Base-by-base conservation (phyloP, 2,888 invertebrate genomes). In the Caenorhabditis plicata region DNA sequence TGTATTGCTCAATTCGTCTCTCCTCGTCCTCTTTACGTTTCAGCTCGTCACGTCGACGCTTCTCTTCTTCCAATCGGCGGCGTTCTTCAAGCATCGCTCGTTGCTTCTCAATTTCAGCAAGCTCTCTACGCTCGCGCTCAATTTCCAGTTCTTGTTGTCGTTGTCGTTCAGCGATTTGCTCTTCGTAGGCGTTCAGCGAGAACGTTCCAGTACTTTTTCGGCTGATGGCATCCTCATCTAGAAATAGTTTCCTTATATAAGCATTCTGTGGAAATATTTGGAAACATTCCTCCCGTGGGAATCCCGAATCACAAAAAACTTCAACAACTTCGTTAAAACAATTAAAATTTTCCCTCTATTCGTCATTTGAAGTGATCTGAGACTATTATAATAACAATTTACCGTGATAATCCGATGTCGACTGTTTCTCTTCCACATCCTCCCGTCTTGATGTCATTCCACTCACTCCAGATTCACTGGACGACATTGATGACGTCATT, bases 341-440 rank as follows among this genome's bases (percentile, higher is more conserved):
- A n/a, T n/a, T n/a, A n/a, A n/a, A n/a, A n/a, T n/a, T n/a, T n/a
- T n/a, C n/a, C n/a, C n/a, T n/a, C n/a, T 29, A 29, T 29, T 29
- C 29, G 7, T 29, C 29, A n/a, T n/a, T n/a, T n/a, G n/a, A n/a
- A n/a, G n/a, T n/a, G 7, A 9, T 33, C n/a, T 33, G 15, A n/a
- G 4, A 5, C 25, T 13, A 2, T 15, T 41, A 13, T n/a, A 13
- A 22, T 1, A 20, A 25, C 9, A 9, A 1, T n/a, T 38, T 23
- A 50, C 56, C 56, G 11, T 49, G 50, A 33, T 57, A 57, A 57
- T 57, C 57, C 22, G 57, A 57, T 22, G 57, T 57, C n/a, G 46
- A 41, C 40, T 51, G 57, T 32, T 51, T 39, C 15, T 57, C 60
- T n/a, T 53, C 49, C 1, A 32, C 39, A 25, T 39, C 25, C 20